phyloP scores from a whole-genome alignment of 2,797 vertebrate species.

The Chaenodraco wilsoni region DNA sequence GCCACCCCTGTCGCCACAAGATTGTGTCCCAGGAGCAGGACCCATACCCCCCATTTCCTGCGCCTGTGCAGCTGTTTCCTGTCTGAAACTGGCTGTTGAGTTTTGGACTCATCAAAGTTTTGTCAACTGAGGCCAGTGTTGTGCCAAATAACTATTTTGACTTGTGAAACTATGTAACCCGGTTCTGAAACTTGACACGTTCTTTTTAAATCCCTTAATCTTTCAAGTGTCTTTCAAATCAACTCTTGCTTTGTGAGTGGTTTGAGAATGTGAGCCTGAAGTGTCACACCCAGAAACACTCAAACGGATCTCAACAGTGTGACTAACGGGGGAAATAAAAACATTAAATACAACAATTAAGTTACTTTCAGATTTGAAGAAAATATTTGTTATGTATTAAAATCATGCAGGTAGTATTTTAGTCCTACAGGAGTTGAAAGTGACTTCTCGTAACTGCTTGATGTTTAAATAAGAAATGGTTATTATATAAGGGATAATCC shows the following conservation, averaged over 20 bases:
- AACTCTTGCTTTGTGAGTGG: conserved; percentile 19
- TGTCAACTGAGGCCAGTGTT: conserved; percentile 49
- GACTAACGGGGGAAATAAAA: conserved; percentile 8
- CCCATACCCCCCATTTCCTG: conserved; percentile 78
- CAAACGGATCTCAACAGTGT: neutral
- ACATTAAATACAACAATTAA: neutral
- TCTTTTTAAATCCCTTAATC: conserved; percentile 38
- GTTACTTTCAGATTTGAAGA: neutral
- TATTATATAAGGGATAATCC: neutral
- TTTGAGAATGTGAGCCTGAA: conserved; percentile 1
- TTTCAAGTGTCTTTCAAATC: conserved; percentile 16
- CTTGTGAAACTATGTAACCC: conserved; percentile 45
- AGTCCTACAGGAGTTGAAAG: neutral
- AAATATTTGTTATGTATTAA: neutral
- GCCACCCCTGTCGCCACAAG: conserved; percentile 64
- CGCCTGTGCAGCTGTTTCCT: conserved; percentile 86
- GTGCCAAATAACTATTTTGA: conserved; percentile 33
- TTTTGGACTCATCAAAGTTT: conserved; percentile 64
- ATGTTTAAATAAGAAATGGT: neutral
- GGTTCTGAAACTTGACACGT: conserved; percentile 52
- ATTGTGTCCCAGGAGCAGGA: conserved; percentile 78
- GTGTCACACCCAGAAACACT: conserved; percentile 11
- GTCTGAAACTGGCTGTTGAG: conserved; percentile 81
- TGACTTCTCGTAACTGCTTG: neutral
- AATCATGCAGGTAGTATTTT: neutral